phyloP scores from a whole-genome alignment of 1,140 invertebrate genomes.

The Drosophila ficusphila region DNA sequence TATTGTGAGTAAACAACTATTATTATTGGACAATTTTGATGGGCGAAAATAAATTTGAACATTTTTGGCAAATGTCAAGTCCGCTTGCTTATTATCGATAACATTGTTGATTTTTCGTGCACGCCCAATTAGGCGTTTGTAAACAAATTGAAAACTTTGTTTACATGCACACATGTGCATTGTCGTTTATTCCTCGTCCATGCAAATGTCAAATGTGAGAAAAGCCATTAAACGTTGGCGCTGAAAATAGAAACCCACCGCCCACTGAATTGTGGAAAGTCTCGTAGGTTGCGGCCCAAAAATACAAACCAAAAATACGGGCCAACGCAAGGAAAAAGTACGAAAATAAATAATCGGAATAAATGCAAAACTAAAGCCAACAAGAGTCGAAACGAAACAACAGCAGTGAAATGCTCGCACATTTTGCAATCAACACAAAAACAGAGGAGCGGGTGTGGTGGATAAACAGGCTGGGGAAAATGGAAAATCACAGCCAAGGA shows the following conservation, averaged over 20 bases:
- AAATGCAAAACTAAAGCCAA: conserved; percentile 50
- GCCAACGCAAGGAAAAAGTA: conserved; percentile 13
- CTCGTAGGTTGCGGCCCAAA: conserved; percentile 66
- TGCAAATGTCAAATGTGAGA: conserved; percentile 67
- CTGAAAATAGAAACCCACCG: conserved; percentile 50
- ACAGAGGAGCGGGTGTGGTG: neutral
- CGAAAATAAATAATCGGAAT: conserved; percentile 59
- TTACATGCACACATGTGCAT: conserved; percentile 14
- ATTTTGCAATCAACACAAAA: conserved; percentile 57
- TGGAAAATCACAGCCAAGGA: conserved; percentile 26
- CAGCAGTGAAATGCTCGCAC: conserved; percentile 36
- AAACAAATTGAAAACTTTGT: conserved; percentile 34
- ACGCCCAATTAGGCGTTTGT: conserved; percentile 33
- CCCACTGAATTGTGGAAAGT: conserved; percentile 65
- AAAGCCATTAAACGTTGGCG: conserved; percentile 54
- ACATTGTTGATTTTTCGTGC: conserved; percentile 31
- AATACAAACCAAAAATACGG: conserved; percentile 44
- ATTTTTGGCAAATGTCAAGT: conserved; percentile 32
- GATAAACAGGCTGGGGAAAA: neutral
- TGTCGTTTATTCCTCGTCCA: conserved; percentile 20
- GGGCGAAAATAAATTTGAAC: conserved; percentile 16
- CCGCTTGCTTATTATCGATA: conserved; percentile 8
- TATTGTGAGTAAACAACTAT: neutral
- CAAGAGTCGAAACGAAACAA: conserved; percentile 14
- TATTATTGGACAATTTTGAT: conserved; percentile 4